Evolutionary conservation across 2,888 invertebrate species (phyloP).

Genomic region (Tridacna gigas): DNA sequence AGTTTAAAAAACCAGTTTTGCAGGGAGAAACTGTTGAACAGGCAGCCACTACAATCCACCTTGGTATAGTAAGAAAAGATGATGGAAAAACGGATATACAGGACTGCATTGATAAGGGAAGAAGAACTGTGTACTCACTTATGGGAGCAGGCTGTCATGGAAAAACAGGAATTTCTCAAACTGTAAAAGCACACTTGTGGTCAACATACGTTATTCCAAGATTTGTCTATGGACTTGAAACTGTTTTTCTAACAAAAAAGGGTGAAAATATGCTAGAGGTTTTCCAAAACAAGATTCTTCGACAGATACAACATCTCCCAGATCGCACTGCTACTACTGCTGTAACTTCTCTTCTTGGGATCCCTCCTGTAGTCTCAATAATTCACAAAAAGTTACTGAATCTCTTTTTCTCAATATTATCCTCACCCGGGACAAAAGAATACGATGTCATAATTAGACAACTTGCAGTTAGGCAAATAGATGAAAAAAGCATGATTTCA

Average conservation of each 20-base stretch:
- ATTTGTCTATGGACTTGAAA: constrained; percentile 14
- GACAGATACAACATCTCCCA: constrained; percentile 20
- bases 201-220: constrained; percentile 11
- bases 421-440: neutral
- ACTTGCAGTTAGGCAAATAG: neutral
- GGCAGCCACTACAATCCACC: neutral
- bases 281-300: constrained; percentile 11
- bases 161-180: neutral
- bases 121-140: constrained; percentile 10
- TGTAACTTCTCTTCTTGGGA: neutral
- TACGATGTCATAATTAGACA: neutral
- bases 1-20: neutral
- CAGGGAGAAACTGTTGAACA: neutral
- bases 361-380: constrained; percentile 4
- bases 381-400: constrained; percentile 19
- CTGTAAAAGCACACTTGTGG: neutral
- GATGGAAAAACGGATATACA: neutral
- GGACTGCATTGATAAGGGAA: neutral
- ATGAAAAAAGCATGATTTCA: neutral
- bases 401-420: neutral
- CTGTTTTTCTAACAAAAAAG: neutral
- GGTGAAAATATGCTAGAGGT: constrained; percentile 1
- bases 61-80: constrained; percentile 2
- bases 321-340: constrained; percentile 8
- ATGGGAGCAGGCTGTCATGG: constrained; percentile 12